Evolutionary conservation across 2,888 invertebrate species (phyloP).

Genomic region (Acanthoscelides obtectus): DNA sequence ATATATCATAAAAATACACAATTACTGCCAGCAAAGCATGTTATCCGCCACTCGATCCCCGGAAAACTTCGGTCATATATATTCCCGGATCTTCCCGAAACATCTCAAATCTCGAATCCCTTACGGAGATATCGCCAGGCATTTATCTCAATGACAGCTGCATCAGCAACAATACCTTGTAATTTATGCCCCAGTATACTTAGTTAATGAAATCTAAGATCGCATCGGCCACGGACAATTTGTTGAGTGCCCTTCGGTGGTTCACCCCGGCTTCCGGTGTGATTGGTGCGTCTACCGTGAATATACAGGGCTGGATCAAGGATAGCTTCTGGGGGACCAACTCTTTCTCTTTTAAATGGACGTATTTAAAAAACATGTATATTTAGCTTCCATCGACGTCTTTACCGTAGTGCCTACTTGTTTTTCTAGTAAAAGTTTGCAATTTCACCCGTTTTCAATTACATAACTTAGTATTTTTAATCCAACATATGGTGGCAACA

Average conservation of each 20-base stretch:
- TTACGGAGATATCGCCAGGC: neutral
- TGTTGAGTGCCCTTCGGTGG: neutral
- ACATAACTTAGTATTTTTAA: too few relatives aligned
- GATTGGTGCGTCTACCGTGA: neutral
- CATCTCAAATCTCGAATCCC: neutral
- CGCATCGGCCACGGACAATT: neutral
- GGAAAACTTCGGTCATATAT: neutral
- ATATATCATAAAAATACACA: neutral
- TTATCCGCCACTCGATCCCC: neutral
- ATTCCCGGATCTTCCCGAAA: neutral
- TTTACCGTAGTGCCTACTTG: too few relatives aligned
- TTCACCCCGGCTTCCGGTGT: neutral
- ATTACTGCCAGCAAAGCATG: neutral
- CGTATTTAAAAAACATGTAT: too few relatives aligned
- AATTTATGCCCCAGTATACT: constrained; percentile 15
- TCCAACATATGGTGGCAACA: too few relatives aligned
- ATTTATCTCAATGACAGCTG: constrained; percentile 4
- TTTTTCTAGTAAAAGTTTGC: too few relatives aligned
- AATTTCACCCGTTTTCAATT: too few relatives aligned
- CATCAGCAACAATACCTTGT: constrained; percentile 7
- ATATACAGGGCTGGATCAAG: neutral
- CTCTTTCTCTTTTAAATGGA: too few relatives aligned
- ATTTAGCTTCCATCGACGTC: too few relatives aligned
- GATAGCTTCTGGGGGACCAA: too few relatives aligned
- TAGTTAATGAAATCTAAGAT: constrained; percentile 8